A percentile compares a stretch with the other conserved stretches of the same genome.
phyloP scores from a whole-genome alignment of 2,113 vertebrate genomes.

The Rhynchomys soricoides region DNA sequence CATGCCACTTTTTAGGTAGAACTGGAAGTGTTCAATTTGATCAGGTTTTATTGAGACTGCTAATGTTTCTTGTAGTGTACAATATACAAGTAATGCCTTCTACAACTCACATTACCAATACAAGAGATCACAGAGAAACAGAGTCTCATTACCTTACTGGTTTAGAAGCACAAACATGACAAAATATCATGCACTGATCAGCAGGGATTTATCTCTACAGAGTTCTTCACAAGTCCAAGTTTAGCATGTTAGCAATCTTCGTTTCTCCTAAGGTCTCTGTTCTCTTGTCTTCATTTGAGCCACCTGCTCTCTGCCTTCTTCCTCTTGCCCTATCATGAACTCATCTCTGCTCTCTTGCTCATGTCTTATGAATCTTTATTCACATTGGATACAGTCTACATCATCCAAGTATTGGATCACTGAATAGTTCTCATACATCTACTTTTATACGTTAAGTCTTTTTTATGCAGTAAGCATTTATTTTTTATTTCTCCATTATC shows the following conservation, averaged over 20 bases:
- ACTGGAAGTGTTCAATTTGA: not conserved
- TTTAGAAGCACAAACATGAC: not conserved
- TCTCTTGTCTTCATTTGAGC: not conserved
- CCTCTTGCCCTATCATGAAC: not conserved
- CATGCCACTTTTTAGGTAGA: not conserved
- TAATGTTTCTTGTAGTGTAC: not conserved
- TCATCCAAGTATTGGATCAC: not conserved
- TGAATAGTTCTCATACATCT: not conserved
- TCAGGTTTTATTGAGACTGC: not conserved
- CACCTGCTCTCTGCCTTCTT: not conserved
- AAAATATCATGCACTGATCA: not conserved
- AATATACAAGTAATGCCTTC: not conserved
- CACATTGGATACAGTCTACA: accelerated
- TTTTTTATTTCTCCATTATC: not conserved
- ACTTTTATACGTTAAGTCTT: not conserved
- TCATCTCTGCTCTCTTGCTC: not conserved
- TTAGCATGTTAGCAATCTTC: not conserved
- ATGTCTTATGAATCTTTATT: no score
- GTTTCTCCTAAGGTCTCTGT: not conserved
- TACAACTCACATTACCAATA: not conserved
- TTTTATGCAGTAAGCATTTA: not conserved
- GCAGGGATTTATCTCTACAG: not conserved
- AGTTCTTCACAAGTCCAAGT: not conserved
- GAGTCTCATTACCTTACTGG: not conserved
- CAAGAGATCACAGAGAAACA: not conserved